Base-by-base conservation (phyloP, 2,888 invertebrate genomes). In the Lamellibrachia columna region DNA sequence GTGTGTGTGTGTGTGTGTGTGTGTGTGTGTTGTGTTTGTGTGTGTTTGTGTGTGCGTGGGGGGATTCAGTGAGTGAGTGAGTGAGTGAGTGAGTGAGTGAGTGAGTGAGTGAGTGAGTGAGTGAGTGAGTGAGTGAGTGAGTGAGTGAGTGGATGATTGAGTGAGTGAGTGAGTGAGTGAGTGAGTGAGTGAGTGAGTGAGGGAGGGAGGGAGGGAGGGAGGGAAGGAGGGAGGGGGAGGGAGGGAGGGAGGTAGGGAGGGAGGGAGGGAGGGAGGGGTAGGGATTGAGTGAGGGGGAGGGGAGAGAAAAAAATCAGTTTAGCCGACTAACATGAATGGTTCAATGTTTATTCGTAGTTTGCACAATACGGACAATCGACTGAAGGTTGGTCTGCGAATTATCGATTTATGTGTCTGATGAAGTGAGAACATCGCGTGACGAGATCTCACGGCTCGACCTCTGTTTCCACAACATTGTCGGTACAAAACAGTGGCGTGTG, bases 391-490 rank as follows among this genome's bases (percentile, higher is more conserved):
- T 75, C 22, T 75, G 75, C n/a, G 75, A 75, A 75, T 75, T n/a
- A 75, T 22, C 75, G 75, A 75, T n/a, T 4, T 6, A 11, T n/a
- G 75, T 75, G 75, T 75, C 22, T 22, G 75, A 75, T 75, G 75
- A 75, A 22, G 75, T n/a, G 75, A 75, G 15, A 75, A 6, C 75
- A 15, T 75, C n/a, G 75, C 75, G 75, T 75, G 75, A 75, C 75
- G 2, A 22, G 75, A 6, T 22, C 75, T 22, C 75, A n/a, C 75
- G 75, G 4, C 22, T 9, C 7, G 15, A 6, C 15, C 4, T n/a
- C 75, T 75, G 75, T 75, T 75, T 75, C 75, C 75, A 75, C 75
- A 75, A 75, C 75, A 75, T 15, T 75, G 75, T 75, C 75, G 75
- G 22, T 6, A 22, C 11, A 6, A 22, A 75, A n/a, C 75, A 15